Evolutionary conservation across 2,113 vertebrate species (phyloP).

Genomic region (Anseranas semipalmata): DNA sequence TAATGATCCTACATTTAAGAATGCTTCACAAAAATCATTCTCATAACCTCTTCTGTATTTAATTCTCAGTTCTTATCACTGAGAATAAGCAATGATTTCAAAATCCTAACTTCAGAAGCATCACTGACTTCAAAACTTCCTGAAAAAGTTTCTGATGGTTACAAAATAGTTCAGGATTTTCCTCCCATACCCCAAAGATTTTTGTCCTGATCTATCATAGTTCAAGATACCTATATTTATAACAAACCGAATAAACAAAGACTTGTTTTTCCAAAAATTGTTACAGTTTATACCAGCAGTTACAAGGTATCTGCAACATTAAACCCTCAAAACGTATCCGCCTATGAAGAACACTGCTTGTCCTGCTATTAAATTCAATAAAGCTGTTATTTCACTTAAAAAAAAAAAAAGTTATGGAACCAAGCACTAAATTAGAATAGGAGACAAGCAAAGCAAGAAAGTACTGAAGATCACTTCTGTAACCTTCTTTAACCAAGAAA

Average conservation of each 20-base stretch:
- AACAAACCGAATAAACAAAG: not conserved
- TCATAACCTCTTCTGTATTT: not conserved
- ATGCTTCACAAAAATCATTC: not conserved
- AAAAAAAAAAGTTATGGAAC: not conserved
- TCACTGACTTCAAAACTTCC: not conserved
- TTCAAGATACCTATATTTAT: not conserved
- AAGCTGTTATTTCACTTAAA: not conserved
- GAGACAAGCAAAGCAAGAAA: not conserved
- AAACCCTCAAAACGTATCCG: not conserved
- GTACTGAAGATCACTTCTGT: not conserved
- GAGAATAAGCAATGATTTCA: not conserved
- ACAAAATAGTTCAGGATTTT: not conserved
- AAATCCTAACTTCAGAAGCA: not conserved
- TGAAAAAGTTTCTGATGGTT: not conserved
- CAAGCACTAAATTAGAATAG: not conserved
- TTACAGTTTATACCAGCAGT: not conserved
- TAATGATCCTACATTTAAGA: not conserved
- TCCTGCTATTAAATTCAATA: not conserved
- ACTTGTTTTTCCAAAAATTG: rapidly evolving
- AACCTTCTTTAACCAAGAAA: not conserved
- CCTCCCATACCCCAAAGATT: rapidly evolving
- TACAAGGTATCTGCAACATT: not conserved
- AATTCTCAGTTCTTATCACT: not conserved
- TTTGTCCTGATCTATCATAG: not conserved
- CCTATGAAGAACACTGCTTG: not conserved